Conservation (phyloP, 2,888 invertebrate genomes). For the Gari tellinella region DNA sequence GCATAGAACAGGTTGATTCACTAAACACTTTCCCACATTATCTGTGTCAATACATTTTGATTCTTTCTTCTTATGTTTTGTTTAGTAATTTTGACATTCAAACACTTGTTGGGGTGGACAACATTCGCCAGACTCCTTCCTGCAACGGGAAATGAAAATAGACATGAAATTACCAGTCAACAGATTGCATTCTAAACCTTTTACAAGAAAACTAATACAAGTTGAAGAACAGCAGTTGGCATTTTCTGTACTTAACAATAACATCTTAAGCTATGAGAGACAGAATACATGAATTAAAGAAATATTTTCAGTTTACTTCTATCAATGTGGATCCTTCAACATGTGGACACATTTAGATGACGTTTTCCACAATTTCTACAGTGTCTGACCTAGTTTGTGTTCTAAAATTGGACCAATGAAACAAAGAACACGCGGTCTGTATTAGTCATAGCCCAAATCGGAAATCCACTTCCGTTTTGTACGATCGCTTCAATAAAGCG, state of each 20-base stretch:
- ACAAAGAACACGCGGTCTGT: slow-evolving; percentile 77
- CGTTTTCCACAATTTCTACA: slow-evolving; percentile 48
- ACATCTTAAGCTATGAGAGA: background rate
- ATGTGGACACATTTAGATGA: slow-evolving; percentile 48
- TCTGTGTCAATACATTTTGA: no score
- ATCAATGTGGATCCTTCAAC: slow-evolving; percentile 47
- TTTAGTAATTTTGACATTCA: background rate
- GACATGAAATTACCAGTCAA: no score
- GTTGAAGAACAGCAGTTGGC: no score
- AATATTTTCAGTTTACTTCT: slow-evolving; percentile 8
- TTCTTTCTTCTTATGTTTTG: no score
- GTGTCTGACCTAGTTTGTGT: slow-evolving; percentile 32
- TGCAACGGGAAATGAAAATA: no score
- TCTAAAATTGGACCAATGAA: slow-evolving; percentile 63
- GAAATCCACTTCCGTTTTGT: slow-evolving; percentile 54
- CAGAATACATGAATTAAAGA: background rate
- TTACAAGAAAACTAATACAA: no score
- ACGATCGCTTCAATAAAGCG: no score
- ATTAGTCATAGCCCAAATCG: slow-evolving; percentile 39
- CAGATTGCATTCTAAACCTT: no score
- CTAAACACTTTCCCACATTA: no score
- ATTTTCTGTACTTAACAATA: background rate
- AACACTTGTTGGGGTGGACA: no score
- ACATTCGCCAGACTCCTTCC: no score
- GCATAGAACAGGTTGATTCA: no score